These are phyloP conservation scores for Actinemys pallida DNA, from an alignment of 2,113 vertebrate species.

Conservation along the genomic window DNA sequence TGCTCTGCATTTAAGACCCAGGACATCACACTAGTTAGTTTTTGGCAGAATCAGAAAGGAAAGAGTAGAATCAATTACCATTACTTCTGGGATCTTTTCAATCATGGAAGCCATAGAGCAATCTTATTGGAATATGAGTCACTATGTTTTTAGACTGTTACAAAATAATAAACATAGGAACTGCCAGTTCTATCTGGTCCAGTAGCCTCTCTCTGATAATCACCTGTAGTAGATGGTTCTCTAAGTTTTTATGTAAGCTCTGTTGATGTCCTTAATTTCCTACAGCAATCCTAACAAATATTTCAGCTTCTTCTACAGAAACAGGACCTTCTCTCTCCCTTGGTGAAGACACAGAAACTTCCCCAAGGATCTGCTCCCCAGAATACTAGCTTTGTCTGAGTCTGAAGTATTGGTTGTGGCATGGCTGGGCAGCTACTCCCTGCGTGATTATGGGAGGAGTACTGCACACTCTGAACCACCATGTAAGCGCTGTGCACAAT, in stretches of 20 bases:
- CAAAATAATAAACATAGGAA: accelerated
- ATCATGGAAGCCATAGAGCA: neutral
- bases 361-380: neutral
- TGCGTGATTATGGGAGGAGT: neutral
- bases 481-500: neutral
- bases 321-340: accelerated
- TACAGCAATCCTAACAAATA: accelerated
- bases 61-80: neutral
- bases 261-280: accelerated
- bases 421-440: neutral
- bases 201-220: neutral
- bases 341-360: neutral
- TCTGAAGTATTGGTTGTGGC: neutral
- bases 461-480: neutral
- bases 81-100: neutral
- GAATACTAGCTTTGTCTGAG: neutral
- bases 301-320: neutral
- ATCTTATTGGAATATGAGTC: neutral
- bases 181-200: neutral
- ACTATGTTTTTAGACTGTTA: neutral
- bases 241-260: accelerated
- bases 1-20: no score
- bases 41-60: neutral
- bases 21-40: no score
- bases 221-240: neutral